Conservation (phyloP, 2,113 vertebrate genomes). For the Oriolus oriolus region DNA sequence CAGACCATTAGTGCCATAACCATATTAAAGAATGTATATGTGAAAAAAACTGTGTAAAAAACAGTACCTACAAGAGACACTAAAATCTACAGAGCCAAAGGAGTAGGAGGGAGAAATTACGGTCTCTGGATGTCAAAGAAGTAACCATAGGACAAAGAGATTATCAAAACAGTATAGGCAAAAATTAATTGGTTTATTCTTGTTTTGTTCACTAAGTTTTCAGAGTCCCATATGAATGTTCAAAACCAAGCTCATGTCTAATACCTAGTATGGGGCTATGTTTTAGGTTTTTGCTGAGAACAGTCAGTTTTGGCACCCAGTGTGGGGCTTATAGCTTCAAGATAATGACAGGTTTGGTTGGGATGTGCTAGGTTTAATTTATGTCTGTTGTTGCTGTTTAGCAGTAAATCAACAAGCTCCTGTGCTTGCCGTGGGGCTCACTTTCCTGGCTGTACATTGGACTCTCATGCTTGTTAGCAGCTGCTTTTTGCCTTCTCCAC, state of each 20-base stretch:
- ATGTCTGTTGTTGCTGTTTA: background rate
- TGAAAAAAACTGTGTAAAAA: background rate
- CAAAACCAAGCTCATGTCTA: background rate
- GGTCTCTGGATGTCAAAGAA: background rate
- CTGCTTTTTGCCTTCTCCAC: background rate
- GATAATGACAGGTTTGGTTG: background rate
- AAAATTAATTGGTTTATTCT: background rate
- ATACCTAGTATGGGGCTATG: background rate
- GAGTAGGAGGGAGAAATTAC: background rate
- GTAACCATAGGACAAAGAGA: background rate
- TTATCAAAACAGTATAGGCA: background rate
- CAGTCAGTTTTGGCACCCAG: rapidly evolving
- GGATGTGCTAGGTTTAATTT: background rate
- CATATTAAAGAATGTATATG: background rate
- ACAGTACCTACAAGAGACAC: rapidly evolving
- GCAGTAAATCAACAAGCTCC: background rate
- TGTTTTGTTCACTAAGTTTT: background rate
- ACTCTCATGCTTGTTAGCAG: background rate
- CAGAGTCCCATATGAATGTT: background rate
- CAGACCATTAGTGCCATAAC: background rate
- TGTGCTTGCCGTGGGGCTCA: background rate
- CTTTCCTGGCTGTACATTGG: no score
- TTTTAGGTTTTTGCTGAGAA: background rate
- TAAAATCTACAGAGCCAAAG: background rate
- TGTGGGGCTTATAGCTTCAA: rapidly evolving